Evolutionary conservation across 2,113 vertebrate species (phyloP).

Genomic region (Hystrix brachyura): DNA sequence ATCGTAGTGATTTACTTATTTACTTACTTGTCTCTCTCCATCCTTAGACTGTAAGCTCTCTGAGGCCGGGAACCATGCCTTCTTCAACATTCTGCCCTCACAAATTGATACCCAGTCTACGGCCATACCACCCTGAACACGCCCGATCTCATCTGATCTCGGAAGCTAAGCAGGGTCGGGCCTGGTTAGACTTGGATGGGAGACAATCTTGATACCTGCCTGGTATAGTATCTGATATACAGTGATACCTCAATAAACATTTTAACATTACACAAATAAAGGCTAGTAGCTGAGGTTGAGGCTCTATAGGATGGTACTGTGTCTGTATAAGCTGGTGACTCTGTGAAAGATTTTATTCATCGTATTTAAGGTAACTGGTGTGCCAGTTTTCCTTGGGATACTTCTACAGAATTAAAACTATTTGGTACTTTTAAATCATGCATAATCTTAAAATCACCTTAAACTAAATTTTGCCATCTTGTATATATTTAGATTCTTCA

Average conservation of each 20-base stretch:
- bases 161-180: too few species aligned
- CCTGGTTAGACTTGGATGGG: too few species aligned
- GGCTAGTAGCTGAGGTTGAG: not conserved
- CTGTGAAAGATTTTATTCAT: not conserved
- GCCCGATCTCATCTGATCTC: too few species aligned
- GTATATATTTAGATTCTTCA: not conserved
- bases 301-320: not conserved
- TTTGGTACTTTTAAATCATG: constrained; percentile 20
- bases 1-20: not conserved
- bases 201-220: not conserved
- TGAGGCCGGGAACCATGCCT: not conserved
- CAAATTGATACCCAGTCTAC: too few species aligned
- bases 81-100: not conserved
- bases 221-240: not conserved
- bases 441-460: not conserved
- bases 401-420: constrained; percentile 26
- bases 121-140: too few species aligned
- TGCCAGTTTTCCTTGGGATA: not conserved
- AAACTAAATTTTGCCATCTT: not conserved
- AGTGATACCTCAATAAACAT: not conserved
- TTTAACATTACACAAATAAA: constrained; percentile 13
- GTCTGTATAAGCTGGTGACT: not conserved
- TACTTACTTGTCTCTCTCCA: not conserved
- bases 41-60: not conserved
- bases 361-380: not conserved